Evolutionary conservation across 2,888 invertebrate genomes (phyloP), one percentile per base, ranked within the genome.

Genomic region (Drosophila fungiperda): DNA sequence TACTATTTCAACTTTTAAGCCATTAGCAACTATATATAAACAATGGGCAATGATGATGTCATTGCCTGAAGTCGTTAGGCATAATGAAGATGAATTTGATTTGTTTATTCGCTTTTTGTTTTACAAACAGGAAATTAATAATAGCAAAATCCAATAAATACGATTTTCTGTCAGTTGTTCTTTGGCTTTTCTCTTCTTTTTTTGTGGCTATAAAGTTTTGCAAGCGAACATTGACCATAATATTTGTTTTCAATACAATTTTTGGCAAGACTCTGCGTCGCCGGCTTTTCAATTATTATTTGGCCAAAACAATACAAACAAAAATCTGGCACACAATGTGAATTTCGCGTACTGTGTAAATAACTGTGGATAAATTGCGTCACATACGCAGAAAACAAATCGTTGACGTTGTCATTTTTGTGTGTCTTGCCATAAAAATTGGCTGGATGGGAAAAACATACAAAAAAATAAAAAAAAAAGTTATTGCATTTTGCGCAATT

Each of bases 231-330:
- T 73, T 77, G 77, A 66, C 78, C 77, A 78, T 68, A 57, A 49
- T 66, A 57, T 59, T 55, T 38, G 38, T 40, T 63, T 53, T 49
- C 57, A 72, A 81, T 64, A 73, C 50, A 73, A 26, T 83, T 80
- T 82, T 87, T 87, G 89, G 84, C 87, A 87, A 89, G 86, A 87
- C 86, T 58, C 26, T 52, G 48, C 59, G 89, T 87, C 87, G 89
- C 88, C 88, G 69, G 57, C 66, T 76, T 80, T 87, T 66, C 70
- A 71, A 64, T 73, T 70, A 61, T 73, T 71, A 45, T 45, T 76
- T 78, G 50, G 66, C 65, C 70, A 75, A 53, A 75, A 53, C 60
- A 78, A 45, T 64, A 57, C 60, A 78, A 65, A 74, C 74, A 52
- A 66, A 61, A 78, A 78, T 78, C 60, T 78, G 78, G 78, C 76